These are phyloP conservation scores for Tenebrosternarchus preto DNA, from an alignment of 2,113 vertebrate genomes.

Conservation along the genomic window DNA sequence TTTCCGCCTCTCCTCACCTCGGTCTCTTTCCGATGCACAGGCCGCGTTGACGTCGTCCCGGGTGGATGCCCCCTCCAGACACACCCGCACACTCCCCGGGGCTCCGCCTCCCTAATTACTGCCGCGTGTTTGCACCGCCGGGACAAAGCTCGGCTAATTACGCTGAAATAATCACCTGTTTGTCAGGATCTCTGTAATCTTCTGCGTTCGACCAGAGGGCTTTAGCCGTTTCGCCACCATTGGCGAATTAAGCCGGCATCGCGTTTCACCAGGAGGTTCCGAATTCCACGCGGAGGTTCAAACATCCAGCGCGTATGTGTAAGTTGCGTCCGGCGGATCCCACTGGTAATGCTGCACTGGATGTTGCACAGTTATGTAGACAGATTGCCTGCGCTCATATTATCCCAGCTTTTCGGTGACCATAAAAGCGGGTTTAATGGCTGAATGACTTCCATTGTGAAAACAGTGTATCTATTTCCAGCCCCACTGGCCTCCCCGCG, in stretches of 20 bases:
- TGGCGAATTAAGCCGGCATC: not conserved
- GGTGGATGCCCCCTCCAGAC: conserved; percentile 64
- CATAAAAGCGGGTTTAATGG: conserved; percentile 47
- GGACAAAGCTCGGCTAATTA: conserved; percentile 73
- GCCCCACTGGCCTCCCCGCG: not conserved
- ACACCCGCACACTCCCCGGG: conserved; percentile 63
- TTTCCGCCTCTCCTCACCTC: not conserved
- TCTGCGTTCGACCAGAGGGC: conserved; percentile 55
- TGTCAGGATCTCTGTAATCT: conserved; percentile 69
- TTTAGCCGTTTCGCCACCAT: not conserved
- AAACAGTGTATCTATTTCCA: not conserved
- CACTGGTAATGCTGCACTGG: not conserved
- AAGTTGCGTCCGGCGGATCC: no score
- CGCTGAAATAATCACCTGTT: conserved; percentile 73
- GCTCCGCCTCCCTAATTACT: conserved; percentile 68
- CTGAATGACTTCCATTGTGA: conserved; percentile 4
- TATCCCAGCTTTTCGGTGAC: conserved; percentile 35
- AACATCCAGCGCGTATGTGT: no score
- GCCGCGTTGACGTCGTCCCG: conserved; percentile 51
- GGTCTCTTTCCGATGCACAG: conserved; percentile 27
- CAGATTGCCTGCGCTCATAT: conserved; percentile 26
- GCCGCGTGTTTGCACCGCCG: conserved; percentile 66
- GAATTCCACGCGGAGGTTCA: no score
- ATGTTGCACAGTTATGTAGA: conserved; percentile 20
- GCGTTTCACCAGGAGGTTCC: no score